Evolutionary conservation across 1,140 invertebrate genomes (phyloP), one percentile per base, ranked within the genome.

Genomic region (Drosophila parvula): DNA sequence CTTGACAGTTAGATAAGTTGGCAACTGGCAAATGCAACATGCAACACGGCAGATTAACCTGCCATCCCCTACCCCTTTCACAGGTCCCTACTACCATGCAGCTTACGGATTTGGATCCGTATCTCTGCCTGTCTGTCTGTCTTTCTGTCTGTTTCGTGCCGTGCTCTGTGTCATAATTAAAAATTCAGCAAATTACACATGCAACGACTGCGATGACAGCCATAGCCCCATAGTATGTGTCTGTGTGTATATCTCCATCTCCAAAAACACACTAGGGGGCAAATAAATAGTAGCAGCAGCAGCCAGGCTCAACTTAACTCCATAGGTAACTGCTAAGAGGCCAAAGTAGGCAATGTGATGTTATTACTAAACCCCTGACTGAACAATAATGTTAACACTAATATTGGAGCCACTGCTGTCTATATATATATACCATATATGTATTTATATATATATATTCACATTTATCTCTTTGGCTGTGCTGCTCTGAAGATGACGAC

Each of bases 161-260:
- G 64, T 44, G 74, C 77, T 79, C 70, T 80, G 78, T 81, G 80
- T 75, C 80, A 82, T 79, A 82, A 82, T 82, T 83, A 82, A 82
- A 82, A 82, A 82, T 82, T 82, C 80, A 83, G 64, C 75, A 83
- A 83, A 83, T 82, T 82, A 82, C 76, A 82, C 60, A 82, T 82
- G 79, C 79, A 82, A 82, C 64, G 69, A 71, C 69, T 70, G 65
- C 65, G 61, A 48, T 58, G 68, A 61, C 74, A 74, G 58, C 34
- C 43, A n/a, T 51, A 47, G 7, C 4, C 4, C 5, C 22, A 7
- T 11, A 14, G 48, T 50, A 9, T 16, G 1, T 16, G 18, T 58
- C 59, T 67, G 44, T 28, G 28, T 56, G 36, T 60, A 4, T 62
- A 6, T 63, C 38, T 40, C 61, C 48, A 2, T 36, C 67, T 38